Evolutionary conservation across 2,797 vertebrate genomes (phyloP), one percentile per base, ranked within the genome.

Genomic region (Anomalospiza imberbis): DNA sequence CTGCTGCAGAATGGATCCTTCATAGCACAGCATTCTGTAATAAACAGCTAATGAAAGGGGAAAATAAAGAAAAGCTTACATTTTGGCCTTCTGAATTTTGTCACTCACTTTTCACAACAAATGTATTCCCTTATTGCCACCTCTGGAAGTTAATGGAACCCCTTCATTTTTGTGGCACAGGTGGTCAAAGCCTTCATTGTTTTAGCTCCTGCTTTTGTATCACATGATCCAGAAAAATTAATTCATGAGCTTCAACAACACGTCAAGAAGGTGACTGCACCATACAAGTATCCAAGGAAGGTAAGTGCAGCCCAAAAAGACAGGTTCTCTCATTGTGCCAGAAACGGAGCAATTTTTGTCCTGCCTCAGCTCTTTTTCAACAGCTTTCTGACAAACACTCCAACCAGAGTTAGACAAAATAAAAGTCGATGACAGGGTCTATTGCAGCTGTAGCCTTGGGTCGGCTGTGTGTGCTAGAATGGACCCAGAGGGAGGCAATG

Each of bases 281-380:
- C 98, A 3, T 99, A 98, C 95, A 98, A 98, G 90, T 98, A 98
- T 61, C 98, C 98, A 3, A 97, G 98, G 68, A 99, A 99, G 98
- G 98, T 98, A 83, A 96, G 80, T 13, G 7, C n/a, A 36, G 7
- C 31, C 42, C 28, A 51, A 13, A 68, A 73, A 26, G 18, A 54
- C 13, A 15, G 6, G 4, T 34, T 29, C 72, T 78, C 31, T 38
- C 15, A 8, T 21, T 44, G 16, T 16, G 20, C 31, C 6, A 36
- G 17, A 58, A 68, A 31, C 0, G 3, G 12, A 28, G 53, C 5
- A 2, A 1, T 3, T 68, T 72, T 48, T 75, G 18, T 42, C 54
- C 32, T 57, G 8, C 32, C 22, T 65, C 2, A 1, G 20, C 47
- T 88, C 14, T 21, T 93, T 67, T 65, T 25, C 32, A 25, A 4